phyloP scores from a whole-genome alignment of 2,113 vertebrate genomes.

The Pomatorhinus ruficollis region DNA sequence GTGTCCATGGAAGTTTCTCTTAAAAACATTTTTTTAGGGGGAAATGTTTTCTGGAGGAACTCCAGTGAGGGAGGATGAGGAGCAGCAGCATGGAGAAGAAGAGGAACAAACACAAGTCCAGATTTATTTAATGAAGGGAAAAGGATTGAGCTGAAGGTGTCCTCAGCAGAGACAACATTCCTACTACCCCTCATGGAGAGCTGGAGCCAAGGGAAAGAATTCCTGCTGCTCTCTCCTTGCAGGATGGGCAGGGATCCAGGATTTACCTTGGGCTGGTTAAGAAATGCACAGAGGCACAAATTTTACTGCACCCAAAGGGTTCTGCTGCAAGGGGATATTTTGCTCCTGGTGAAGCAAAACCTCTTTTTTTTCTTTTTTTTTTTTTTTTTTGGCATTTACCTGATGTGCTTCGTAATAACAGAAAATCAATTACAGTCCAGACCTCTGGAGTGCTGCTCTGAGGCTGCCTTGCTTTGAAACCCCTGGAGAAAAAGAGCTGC shows the following conservation, averaged over 20 bases:
- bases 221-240: not conserved
- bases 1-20: not conserved
- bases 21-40: not conserved
- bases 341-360: not conserved
- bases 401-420: not conserved
- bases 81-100: not conserved
- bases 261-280: not conserved
- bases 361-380: not conserved
- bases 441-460: not conserved
- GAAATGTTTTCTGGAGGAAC: not conserved
- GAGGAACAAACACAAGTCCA: not conserved
- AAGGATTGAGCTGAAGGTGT: not conserved
- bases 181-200: rapidly evolving
- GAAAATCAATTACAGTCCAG: not conserved
- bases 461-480: not conserved
- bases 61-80: not conserved
- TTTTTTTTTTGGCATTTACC: not conserved
- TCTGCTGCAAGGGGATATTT: not conserved
- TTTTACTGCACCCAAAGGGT: not conserved
- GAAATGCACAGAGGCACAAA: rapidly evolving
- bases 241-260: not conserved
- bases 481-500: not conserved
- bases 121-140: not conserved
- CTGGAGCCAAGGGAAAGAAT: not conserved
- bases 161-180: not conserved